Conservation (phyloP, 1,140 invertebrate species). For the Araneus ventricosus region DNA sequence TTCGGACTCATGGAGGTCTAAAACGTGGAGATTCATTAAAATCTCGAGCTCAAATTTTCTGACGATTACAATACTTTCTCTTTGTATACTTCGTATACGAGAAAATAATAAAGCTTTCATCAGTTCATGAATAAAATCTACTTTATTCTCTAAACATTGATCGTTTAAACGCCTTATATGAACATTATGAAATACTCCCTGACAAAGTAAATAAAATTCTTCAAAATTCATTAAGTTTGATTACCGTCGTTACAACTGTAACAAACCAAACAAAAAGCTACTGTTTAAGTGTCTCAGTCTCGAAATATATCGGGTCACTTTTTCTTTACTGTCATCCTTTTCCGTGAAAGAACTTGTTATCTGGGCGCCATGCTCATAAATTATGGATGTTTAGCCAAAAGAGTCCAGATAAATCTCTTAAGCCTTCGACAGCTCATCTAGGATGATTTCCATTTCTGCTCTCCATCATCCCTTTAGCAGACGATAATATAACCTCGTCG, state of each 20-base stretch:
- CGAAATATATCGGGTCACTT: conserved; percentile 3
- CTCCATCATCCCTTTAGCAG: not conserved
- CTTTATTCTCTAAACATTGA: too few relatives aligned
- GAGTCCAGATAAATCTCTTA: conserved; percentile 58
- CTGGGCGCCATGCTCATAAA: conserved; percentile 53
- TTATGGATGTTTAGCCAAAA: conserved; percentile 65
- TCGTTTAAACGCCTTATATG: not conserved
- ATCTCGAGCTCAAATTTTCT: too few relatives aligned
- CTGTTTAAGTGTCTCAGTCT: not conserved
- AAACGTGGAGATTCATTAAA: too few relatives aligned
- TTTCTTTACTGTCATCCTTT: not conserved
- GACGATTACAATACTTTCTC: too few relatives aligned
- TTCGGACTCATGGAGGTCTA: too few relatives aligned
- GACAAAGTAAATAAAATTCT: not conserved
- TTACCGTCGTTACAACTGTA: not conserved
- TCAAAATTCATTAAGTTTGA: not conserved
- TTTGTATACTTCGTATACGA: too few relatives aligned
- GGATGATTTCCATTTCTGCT: conserved; percentile 61
- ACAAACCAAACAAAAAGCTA: not conserved
- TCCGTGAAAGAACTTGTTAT: conserved; percentile 36
- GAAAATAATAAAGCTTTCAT: too few relatives aligned
- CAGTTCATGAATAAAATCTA: too few relatives aligned
- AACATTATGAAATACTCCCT: not conserved
- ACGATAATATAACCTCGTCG: not conserved
- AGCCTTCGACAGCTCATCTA: conserved; percentile 60